Percentiles rank a stretch among this genome's conserved stretches.
phyloP scores from a whole-genome alignment of 2,888 invertebrate species.

The Phasia obesa region DNA sequence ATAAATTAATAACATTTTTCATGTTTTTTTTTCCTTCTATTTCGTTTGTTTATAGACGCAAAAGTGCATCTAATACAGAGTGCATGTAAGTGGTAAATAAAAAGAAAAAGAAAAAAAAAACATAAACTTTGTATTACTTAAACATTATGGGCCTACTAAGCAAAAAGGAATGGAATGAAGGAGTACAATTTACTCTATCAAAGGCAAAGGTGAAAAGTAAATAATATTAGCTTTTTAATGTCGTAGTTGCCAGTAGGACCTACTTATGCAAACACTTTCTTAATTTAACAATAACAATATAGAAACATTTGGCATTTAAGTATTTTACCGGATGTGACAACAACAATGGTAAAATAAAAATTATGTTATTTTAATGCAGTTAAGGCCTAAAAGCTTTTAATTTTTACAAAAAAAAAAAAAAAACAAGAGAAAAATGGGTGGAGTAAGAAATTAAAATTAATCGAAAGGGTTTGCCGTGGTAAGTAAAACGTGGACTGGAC shows the following conservation, averaged over 20 bases:
- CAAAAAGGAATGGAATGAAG: background rate
- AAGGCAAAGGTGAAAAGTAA: background rate
- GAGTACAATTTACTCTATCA: background rate
- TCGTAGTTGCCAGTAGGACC: slow-evolving; percentile 18
- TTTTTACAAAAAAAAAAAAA: slow-evolving; percentile 24
- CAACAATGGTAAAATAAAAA: slow-evolving; percentile 43
- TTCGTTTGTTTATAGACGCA: slow-evolving; percentile 27
- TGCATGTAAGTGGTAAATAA: too few relatives aligned
- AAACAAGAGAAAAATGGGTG: too few relatives aligned
- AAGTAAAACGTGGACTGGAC: too few relatives aligned
- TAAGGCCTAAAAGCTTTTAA: slow-evolving; percentile 46
- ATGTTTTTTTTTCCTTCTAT: background rate
- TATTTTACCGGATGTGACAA: slow-evolving; percentile 61
- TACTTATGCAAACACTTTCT: slow-evolving; percentile 43
- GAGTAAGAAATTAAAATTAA: too few relatives aligned
- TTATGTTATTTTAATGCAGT: slow-evolving; percentile 55
- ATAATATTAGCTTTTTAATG: slow-evolving; percentile 36
- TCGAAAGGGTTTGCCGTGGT: too few relatives aligned
- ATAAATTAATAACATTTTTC: slow-evolving; percentile 68
- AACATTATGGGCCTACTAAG: background rate
- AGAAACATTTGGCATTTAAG: slow-evolving; percentile 60
- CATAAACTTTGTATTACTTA: slow-evolving; percentile 20
- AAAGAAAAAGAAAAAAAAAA: slow-evolving; percentile 15
- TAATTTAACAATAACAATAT: slow-evolving; percentile 61
- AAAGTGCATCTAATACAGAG: slow-evolving; percentile 38